Percentiles rank a stretch among this genome's conserved stretches.
phyloP scores from a whole-genome alignment of 2,113 vertebrate genomes.

The Sclerurus mexicanus region DNA sequence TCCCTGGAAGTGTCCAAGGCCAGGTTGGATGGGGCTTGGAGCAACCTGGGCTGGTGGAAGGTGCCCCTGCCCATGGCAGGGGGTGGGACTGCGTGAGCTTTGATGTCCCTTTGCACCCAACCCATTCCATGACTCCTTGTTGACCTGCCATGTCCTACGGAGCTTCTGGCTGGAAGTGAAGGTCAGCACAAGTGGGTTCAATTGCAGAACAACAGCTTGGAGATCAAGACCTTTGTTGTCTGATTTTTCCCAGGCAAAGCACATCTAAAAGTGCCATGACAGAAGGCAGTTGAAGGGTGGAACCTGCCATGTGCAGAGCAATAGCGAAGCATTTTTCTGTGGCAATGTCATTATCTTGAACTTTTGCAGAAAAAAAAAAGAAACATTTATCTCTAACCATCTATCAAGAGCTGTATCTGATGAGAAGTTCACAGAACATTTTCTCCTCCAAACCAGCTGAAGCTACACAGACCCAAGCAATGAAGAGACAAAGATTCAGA shows the following conservation, averaged over 20 bases:
- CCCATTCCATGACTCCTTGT: not conserved
- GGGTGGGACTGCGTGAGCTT: rapidly evolving
- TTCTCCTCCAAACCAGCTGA: constrained; percentile 51
- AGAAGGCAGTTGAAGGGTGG: constrained; percentile 37
- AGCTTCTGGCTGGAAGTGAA: not conserved
- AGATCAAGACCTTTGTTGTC: constrained; percentile 34
- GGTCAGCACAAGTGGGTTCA: not conserved
- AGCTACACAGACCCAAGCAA: constrained; percentile 33
- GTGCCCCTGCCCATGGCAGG: not conserved
- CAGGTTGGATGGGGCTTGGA: rapidly evolving
- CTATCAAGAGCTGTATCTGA: constrained; percentile 58
- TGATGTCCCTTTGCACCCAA: not conserved
- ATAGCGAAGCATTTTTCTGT: constrained; percentile 51
- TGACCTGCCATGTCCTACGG: not conserved
- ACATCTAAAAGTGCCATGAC: constrained; percentile 19
- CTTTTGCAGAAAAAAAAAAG: constrained; percentile 23
- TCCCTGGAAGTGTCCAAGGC: not conserved
- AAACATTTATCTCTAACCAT: constrained; percentile 59
- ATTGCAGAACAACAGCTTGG: not conserved
- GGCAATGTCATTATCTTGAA: constrained; percentile 65
- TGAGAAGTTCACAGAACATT: constrained; percentile 66
- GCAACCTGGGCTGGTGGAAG: rapidly evolving
- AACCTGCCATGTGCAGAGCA: constrained; percentile 31
- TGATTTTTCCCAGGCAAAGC: constrained; percentile 40
- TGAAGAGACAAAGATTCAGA: constrained; percentile 42